Evolutionary conservation across 64 coral and sea anemone species (phyloP).

Genomic region (Stichodactyla helianthus): DNA sequence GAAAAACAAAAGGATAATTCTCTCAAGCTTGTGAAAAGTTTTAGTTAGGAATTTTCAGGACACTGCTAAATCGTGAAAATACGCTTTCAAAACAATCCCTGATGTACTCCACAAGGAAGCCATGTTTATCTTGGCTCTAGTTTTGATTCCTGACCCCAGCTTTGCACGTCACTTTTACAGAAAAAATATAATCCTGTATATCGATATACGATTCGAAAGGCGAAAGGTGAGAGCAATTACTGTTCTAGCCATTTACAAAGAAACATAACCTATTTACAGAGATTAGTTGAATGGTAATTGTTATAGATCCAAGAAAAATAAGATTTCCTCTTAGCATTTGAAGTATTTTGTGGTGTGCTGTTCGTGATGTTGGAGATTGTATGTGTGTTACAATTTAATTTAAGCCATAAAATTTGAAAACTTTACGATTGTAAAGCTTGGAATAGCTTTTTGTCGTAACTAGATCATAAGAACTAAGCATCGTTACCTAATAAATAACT

Average conservation of each 20-base stretch:
- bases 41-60: background rate
- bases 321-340: background rate
- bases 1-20: background rate
- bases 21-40: background rate
- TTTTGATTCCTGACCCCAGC: background rate
- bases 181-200: background rate
- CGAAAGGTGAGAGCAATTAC: conserved; percentile 7
- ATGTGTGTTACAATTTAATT: background rate
- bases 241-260: background rate
- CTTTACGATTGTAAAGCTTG: too few relatives aligned
- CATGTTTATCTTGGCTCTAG: background rate
- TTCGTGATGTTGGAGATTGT: background rate
- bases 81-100: background rate
- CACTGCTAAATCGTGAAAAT: background rate
- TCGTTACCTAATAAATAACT: background rate
- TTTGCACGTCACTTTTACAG: background rate
- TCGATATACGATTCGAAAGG: background rate
- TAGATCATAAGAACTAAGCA: background rate
- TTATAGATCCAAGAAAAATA: background rate
- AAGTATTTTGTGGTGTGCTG: background rate
- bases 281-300: background rate
- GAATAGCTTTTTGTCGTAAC: background rate
- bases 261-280: background rate
- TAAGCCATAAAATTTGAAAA: background rate
- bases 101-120: background rate